These are phyloP conservation scores for Sander vitreus DNA, from an alignment of 2,113 vertebrate genomes.

Conservation along the genomic window DNA sequence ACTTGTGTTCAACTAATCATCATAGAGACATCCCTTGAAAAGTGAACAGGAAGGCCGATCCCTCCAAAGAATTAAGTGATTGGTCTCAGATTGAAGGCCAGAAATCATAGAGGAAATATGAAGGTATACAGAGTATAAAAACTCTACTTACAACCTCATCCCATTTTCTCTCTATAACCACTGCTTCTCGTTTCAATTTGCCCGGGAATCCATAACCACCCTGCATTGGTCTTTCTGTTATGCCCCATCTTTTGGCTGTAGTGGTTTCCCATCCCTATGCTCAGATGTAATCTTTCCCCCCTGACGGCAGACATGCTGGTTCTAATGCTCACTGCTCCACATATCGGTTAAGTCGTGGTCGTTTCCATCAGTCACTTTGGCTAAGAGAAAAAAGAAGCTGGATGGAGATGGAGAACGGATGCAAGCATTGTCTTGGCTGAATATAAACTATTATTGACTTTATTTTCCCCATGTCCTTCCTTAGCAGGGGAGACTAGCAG, in stretches of 20 bases:
- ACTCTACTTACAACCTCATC: slow-evolving; percentile 20
- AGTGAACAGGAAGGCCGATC: slow-evolving; percentile 11
- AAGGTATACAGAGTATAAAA: slow-evolving; percentile 25
- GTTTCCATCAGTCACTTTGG: slow-evolving; percentile 15
- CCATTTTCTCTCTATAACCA: neutral
- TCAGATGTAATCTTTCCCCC: slow-evolving; percentile 63
- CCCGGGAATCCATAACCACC: slow-evolving; percentile 3
- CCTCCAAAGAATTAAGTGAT: slow-evolving; percentile 34
- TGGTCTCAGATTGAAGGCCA: slow-evolving; percentile 16
- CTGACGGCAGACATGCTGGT: slow-evolving; percentile 35
- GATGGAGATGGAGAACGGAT: slow-evolving; percentile 35
- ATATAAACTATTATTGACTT: slow-evolving; percentile 44
- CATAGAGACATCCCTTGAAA: slow-evolving; percentile 2
- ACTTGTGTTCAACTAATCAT: neutral
- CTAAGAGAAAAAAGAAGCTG: slow-evolving; percentile 5
- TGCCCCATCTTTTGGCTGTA: slow-evolving; percentile 14
- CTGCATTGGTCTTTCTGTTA: slow-evolving; percentile 11
- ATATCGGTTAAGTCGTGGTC: slow-evolving; percentile 17
- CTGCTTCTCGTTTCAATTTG: slow-evolving; percentile 32
- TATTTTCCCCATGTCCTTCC: slow-evolving; percentile 30
- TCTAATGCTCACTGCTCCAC: slow-evolving; percentile 28
- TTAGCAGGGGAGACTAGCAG: slow-evolving; percentile 32
- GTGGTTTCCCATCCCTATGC: slow-evolving; percentile 31
- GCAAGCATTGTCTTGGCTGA: slow-evolving; percentile 20
- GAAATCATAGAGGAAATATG: slow-evolving; percentile 37